Conservation (phyloP, 2,797 vertebrate genomes). For the Somateria mollissima region DNA sequence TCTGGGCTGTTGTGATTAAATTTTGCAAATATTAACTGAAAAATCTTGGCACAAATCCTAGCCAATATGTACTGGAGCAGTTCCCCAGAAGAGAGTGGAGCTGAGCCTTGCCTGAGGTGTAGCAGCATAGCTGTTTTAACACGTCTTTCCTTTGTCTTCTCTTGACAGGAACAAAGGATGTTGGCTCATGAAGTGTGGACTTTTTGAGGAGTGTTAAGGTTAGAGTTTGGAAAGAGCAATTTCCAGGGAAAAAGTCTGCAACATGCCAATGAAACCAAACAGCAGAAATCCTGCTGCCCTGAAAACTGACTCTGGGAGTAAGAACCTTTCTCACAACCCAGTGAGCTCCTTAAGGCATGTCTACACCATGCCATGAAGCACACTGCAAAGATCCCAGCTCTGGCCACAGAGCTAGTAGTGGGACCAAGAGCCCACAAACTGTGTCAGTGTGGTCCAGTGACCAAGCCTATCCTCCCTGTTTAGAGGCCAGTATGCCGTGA, state of each 20-base stretch:
- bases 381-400: background rate
- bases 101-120: slow-evolving; percentile 46
- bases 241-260: background rate
- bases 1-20: slow-evolving; percentile 53
- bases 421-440: background rate
- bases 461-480: background rate
- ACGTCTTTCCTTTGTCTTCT: background rate
- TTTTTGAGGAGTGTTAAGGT: slow-evolving; percentile 2
- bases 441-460: background rate
- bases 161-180: background rate
- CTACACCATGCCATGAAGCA: background rate
- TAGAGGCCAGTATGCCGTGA: background rate
- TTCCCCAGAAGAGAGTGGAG: background rate
- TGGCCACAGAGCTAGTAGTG: background rate
- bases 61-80: background rate
- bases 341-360: background rate
- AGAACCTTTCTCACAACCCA: background rate
- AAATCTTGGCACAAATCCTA: slow-evolving; percentile 38
- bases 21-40: slow-evolving; percentile 58
- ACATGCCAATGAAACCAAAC: background rate
- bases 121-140: slow-evolving; percentile 7
- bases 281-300: background rate
- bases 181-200: background rate
- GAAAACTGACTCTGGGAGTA: background rate
- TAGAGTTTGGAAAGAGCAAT: slow-evolving; percentile 10